Evolutionary conservation across 2,888 invertebrate genomes (phyloP), one percentile per base, ranked within the genome.

Genomic region (Oscheius sp.): DNA sequence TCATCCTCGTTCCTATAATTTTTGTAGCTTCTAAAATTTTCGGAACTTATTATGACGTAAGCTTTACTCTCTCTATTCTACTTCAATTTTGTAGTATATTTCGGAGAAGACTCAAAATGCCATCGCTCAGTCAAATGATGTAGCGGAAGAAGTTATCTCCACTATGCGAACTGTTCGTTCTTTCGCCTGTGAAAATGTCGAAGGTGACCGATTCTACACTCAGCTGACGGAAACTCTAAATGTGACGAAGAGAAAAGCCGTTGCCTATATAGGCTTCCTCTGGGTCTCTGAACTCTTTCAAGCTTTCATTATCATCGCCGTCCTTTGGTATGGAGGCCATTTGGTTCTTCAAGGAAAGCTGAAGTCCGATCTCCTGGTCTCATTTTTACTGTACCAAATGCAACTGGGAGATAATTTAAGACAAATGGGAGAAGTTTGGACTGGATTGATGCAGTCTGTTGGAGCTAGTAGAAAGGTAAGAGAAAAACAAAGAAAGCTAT

Each of bases 351-450:
- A 80, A 9, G 78, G 73, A 32, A 62, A 62, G 24, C 26, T 62
- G 47, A 38, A 49, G 22, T 85, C 85, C 17, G 87, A 87, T 2
- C 82, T 86, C 9, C 81, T 88, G 14, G 86, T 88, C 9, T 86
- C 88, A 0, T 88, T 88, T 78, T 83, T 88, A 17, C 83, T 88
- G n/a, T 88, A 88, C 72, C 87, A 88, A 75, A 82, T 87, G 80
- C 86, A 87, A 67, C 76, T 88, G 24, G 87, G 87, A 12, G 85
- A 86, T 65, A 86, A 86, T 61, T 51, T 79, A 32, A 49, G 78
- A n/a, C 78, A 81, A 61, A 86, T 88, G 72, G 86, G 87, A 22
- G 81, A 84, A 70, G 88, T 88, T 8, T 88, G 87, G 83, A 87
- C 87, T 8, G 87, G 87, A 22, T 74, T 88, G 44, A 88, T 88